Evolutionary conservation across 2,888 invertebrate species (phyloP), one percentile per base, ranked within the genome.

Genomic region (Diplazon laetatorius): DNA sequence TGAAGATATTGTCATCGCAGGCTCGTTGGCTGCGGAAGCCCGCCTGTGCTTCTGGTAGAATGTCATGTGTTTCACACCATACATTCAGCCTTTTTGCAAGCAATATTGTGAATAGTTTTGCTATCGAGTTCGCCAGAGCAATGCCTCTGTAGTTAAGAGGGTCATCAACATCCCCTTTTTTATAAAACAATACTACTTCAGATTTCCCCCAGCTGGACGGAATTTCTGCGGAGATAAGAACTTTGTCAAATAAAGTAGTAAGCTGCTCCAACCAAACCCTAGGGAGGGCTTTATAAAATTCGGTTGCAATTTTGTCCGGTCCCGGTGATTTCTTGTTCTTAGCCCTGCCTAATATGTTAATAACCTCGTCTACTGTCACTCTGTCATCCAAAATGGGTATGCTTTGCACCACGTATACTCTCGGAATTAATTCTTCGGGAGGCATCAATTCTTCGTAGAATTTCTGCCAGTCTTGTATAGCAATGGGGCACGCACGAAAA

Each of bases 311-410:
- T 44, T 57, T 57, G 46, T 82, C 84, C 12, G 78, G 80, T 2
- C 84, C 83, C 6, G 81, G 77, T 5, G 69, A 70, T 5, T 59
- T 59, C 82, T 73, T 70, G 0, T 8, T 48, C 73, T 83, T 84
- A 2, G 66, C 12, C 3, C 5, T 20, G 35, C 73, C 65, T 10
- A 66, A n/a, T 2, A 42, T 52, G 2, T 16, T 25, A 10, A 37
- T 22, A 22, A 55, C 25, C 50, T 62, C 46, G 8, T 46, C 46
- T 2, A n/a, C 46, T n/a, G 46, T 62, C 6, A 46, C 22, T 5
- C n/a, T 22, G 30, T 30, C 22, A 46, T 62, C 62, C 2, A 62
- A 42, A n/a, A 57, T 37, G 14, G 37, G 35, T n/a, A 37, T 18
- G 9, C 9, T 8, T 2, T 18, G 35, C 2, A 18, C 16, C 20